Conservation (phyloP, 2,888 invertebrate genomes). For the Drosophila rellima region DNA sequence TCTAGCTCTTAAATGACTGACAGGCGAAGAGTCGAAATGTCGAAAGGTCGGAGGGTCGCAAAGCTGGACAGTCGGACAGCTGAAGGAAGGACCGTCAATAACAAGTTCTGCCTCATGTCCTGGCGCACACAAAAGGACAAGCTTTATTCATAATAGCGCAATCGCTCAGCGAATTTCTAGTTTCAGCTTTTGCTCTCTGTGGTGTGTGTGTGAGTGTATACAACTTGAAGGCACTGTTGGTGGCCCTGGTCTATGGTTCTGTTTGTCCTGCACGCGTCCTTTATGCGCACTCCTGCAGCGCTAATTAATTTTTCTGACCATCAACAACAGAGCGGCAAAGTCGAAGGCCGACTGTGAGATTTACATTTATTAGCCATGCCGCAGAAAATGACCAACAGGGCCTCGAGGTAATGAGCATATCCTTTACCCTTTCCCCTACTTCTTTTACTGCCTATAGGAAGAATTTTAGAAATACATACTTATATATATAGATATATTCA, state of each 20-base stretch:
- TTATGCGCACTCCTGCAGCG: slow-evolving; percentile 77
- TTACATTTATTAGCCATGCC: slow-evolving; percentile 77
- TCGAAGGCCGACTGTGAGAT: slow-evolving; percentile 58
- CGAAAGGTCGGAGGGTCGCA: background rate
- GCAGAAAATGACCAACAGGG: slow-evolving; percentile 64
- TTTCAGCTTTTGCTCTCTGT: slow-evolving; percentile 48
- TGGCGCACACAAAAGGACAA: slow-evolving; percentile 10
- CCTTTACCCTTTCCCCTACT: slow-evolving; percentile 2
- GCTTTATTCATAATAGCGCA: slow-evolving; percentile 75
- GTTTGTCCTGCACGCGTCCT: slow-evolving; percentile 40
- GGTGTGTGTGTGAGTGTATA: slow-evolving; percentile 15
- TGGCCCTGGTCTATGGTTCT: background rate
- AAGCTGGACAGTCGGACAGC: background rate
- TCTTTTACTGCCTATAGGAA: background rate
- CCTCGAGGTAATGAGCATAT: slow-evolving; percentile 67
- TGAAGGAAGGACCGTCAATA: slow-evolving; percentile 7
- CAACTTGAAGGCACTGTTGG: slow-evolving; percentile 29
- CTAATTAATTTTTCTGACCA: slow-evolving; percentile 81
- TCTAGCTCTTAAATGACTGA: slow-evolving; percentile 21
- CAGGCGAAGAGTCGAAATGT: slow-evolving; percentile 3
- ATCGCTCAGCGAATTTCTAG: slow-evolving; percentile 49
- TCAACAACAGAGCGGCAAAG: slow-evolving; percentile 33
- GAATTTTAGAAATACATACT: slow-evolving; percentile 34
- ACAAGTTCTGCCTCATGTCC: slow-evolving; percentile 29
- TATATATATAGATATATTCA: slow-evolving; percentile 51